phyloP scores from a whole-genome alignment of 2,888 invertebrate genomes.

The Drosophila ochracea region DNA sequence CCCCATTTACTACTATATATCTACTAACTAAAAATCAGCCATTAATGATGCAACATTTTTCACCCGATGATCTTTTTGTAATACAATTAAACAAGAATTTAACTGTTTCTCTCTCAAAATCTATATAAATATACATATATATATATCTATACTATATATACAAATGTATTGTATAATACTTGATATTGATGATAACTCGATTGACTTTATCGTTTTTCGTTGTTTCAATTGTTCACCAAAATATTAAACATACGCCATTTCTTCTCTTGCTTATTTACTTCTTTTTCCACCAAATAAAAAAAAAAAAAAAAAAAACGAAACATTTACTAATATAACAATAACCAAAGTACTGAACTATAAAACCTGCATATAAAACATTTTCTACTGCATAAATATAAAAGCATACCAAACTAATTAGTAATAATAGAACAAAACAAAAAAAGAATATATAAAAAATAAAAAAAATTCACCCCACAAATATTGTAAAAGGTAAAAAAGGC shows the following conservation, averaged over 20 bases:
- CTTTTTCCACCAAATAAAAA: conserved; percentile 67
- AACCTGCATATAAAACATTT: conserved; percentile 61
- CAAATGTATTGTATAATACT: conserved; percentile 20
- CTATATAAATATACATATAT: conserved; percentile 23
- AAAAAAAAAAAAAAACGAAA: background rate
- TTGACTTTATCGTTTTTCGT: conserved; percentile 71
- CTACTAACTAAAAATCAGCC: conserved; percentile 13
- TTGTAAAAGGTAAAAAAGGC: conserved; percentile 79
- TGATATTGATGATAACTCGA: conserved; percentile 69
- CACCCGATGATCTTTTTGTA: conserved; percentile 34
- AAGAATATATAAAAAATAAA: conserved; percentile 25
- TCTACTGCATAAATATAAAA: conserved; percentile 49
- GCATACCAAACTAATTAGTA: conserved; percentile 54
- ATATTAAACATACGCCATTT: conserved; percentile 81
- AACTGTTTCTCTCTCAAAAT: conserved; percentile 41
- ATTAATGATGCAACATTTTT: conserved; percentile 18
- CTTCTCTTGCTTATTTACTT: conserved; percentile 82
- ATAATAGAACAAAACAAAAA: conserved; percentile 33
- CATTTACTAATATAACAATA: conserved; percentile 56
- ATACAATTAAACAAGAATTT: conserved; percentile 20
- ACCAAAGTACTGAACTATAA: conserved; percentile 57
- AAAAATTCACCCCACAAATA: conserved; percentile 72
- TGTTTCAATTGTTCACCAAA: conserved; percentile 77
- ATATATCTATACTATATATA: conserved; percentile 25
- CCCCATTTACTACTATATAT: conserved; percentile 4